Evolutionary conservation across 2,113 vertebrate genomes (phyloP), one percentile per base, ranked within the genome.

Genomic region (Hydropotes inermis): DNA sequence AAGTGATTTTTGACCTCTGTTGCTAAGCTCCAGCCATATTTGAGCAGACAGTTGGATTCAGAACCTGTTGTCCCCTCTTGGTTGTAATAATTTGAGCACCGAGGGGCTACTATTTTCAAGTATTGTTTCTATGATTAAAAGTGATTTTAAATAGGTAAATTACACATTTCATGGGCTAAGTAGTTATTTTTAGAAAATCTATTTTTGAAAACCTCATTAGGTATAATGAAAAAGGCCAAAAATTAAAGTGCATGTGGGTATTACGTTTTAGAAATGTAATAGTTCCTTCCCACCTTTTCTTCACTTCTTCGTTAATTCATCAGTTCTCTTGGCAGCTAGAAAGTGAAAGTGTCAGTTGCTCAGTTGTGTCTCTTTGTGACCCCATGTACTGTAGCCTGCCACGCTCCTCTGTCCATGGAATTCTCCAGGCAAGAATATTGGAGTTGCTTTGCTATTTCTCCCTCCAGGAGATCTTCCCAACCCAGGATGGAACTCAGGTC

Each of bases 1-100:
- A 50, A 82, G 36, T 91, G 27, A 88, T 79, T 91, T 91, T 96
- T 97, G 88, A 70, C 78, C 50, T 89, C 16, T 50, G 5, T 91
- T 58, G 30, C 60, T 76, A 64, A 17, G 6, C 3, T 12, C 3
- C 30, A 30, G 12, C 64, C 11, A 7, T 16, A 1, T 36, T 81
- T 60, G 47, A 16, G 33, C 36, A 79, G 91, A 67, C 23, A 79
- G 60, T 30, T 25, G 30, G 81, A 47, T 61, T 58, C 11, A 14
- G 28, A 50, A 6, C 16, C 16, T 30, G 1, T 5, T 4, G 19
- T 67, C 45, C 21, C 25, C 33, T 28, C 33, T 23, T 14, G 52
- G 27, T 36, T 55, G 13, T 78, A n/a, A 64, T 13, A 57, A 25
- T 47, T 45, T 92, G 64, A 87, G 52, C 19, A 21, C 19, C 12